These are phyloP conservation scores for Hybognathus amarus DNA, from an alignment of 2,797 vertebrate species.

Conservation along the genomic window DNA sequence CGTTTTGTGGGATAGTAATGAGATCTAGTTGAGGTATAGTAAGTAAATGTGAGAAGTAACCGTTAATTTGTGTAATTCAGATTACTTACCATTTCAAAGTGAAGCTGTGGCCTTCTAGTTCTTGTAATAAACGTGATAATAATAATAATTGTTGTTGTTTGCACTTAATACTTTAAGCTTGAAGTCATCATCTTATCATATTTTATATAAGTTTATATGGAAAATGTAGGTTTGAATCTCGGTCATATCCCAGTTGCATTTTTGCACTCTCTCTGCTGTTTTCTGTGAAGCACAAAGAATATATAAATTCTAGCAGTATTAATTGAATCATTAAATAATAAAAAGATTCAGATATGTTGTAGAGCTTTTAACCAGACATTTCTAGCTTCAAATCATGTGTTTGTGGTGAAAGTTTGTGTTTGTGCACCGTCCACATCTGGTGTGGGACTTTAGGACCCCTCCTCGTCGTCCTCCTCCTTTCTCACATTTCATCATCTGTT, in stretches of 20 bases:
- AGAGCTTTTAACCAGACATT: not conserved
- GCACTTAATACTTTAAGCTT: not conserved
- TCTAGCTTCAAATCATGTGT: not conserved
- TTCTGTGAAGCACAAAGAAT: not conserved
- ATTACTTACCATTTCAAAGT: too few relatives aligned
- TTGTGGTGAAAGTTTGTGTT: slow-evolving; percentile 67
- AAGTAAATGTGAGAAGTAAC: not conserved
- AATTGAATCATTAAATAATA: not conserved
- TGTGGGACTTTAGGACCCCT: slow-evolving; percentile 65
- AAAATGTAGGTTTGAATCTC: not conserved
- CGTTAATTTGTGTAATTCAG: too few relatives aligned
- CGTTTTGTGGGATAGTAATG: not conserved
- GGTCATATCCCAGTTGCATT: not conserved
- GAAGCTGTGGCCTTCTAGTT: not conserved
- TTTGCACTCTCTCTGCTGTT: not conserved
- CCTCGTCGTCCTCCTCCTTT: slow-evolving; percentile 61
- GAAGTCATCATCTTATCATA: not conserved
- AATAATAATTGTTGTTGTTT: not conserved
- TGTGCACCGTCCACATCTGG: slow-evolving; percentile 90
- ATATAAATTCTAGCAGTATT: not conserved
- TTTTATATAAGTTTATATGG: not conserved
- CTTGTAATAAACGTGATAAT: not conserved
- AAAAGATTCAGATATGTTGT: not conserved
- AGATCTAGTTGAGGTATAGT: not conserved
- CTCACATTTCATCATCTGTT: slow-evolving; percentile 81